phyloP scores from a whole-genome alignment of 1,140 invertebrate genomes.

The Drosophila tropicalis region DNA sequence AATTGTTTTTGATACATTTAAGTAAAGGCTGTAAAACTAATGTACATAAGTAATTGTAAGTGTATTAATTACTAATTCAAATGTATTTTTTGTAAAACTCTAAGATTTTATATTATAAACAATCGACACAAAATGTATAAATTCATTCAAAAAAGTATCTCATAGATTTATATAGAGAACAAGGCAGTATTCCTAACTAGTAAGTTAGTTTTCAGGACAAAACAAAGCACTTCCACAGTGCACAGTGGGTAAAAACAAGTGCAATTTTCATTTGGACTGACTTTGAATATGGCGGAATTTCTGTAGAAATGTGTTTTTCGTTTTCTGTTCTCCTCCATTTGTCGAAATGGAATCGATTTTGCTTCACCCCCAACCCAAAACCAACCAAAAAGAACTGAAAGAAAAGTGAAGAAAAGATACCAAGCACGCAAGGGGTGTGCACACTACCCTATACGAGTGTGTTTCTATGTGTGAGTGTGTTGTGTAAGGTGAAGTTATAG shows the following conservation, averaged over 20 bases:
- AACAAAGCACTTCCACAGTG: neutral
- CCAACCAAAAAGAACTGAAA: slow-evolving; percentile 1
- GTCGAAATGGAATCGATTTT: slow-evolving; percentile 69
- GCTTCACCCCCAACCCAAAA: neutral
- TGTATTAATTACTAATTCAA: too few relatives aligned
- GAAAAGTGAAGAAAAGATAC: slow-evolving; percentile 39
- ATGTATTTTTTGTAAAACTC: too few relatives aligned
- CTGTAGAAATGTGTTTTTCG: slow-evolving; percentile 31
- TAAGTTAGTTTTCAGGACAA: neutral
- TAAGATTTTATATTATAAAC: too few relatives aligned
- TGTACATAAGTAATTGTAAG: too few relatives aligned
- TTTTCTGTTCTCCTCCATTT: slow-evolving; percentile 48
- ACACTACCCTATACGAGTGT: slow-evolving; percentile 7
- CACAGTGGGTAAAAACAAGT: slow-evolving; percentile 9
- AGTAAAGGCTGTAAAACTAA: too few relatives aligned
- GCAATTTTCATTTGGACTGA: slow-evolving; percentile 1
- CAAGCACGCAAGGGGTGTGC: slow-evolving; percentile 44
- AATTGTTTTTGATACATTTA: too few relatives aligned
- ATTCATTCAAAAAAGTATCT: too few relatives aligned
- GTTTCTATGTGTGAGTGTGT: neutral
- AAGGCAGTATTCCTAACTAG: neutral
- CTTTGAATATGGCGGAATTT: slow-evolving; percentile 12
- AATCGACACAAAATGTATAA: too few relatives aligned
- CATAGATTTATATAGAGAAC: neutral
- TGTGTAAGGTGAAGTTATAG: slow-evolving; percentile 34